phyloP scores from a whole-genome alignment of 2,797 vertebrate species.

The Myiothlypis chrysogaster region DNA sequence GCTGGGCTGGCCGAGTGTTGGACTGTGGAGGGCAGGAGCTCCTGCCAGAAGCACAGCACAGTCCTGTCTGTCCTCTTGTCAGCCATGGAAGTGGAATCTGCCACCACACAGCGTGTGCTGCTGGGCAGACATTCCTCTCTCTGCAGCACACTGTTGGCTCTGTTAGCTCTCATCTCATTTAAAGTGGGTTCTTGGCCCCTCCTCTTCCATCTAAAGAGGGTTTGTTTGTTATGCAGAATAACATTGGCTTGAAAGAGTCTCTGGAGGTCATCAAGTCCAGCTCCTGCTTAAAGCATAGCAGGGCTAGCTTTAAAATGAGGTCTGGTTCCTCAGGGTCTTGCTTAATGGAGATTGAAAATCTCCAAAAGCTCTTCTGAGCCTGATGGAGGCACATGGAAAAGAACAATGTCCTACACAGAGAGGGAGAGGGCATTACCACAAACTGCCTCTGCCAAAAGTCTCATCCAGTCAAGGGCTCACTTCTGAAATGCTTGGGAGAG shows the following conservation, averaged over 20 bases:
- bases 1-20: not conserved
- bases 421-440: not conserved
- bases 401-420: not conserved
- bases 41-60: not conserved
- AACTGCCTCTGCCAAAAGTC: not conserved
- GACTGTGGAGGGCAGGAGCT: not conserved
- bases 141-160: not conserved
- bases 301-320: not conserved
- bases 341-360: not conserved
- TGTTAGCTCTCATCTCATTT: fast-evolving
- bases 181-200: not conserved
- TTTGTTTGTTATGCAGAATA: not conserved
- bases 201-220: not conserved
- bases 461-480: fast-evolving
- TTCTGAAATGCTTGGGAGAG: not conserved
- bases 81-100: not conserved
- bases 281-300: not conserved
- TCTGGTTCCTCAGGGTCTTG: not conserved
- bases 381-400: not conserved
- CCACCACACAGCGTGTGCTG: not conserved
- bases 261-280: not conserved
- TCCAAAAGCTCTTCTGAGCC: not conserved
- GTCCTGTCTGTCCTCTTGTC: not conserved
- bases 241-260: not conserved
- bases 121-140: not conserved